Base-by-base conservation (phyloP, 2,797 vertebrate species). In the Catostomus latipinnis region DNA sequence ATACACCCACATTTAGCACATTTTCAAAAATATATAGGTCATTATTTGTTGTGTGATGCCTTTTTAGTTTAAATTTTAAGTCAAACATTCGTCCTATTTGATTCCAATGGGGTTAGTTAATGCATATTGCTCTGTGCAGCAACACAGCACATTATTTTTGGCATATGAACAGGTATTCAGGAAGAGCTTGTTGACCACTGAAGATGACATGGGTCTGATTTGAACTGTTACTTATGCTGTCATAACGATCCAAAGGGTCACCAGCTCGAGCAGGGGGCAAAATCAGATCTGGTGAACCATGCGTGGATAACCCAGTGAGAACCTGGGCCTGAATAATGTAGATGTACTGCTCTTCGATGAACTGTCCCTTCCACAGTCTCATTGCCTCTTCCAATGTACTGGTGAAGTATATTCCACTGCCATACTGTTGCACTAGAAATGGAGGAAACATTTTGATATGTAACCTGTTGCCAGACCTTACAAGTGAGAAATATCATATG, bases 401-500 rank as follows among this genome's bases (percentile, higher is more conserved):
- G 54, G 90, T 89, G 66, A 98, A 98, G 86, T 98, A 96, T 88
- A 98, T 96, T 6, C 97, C 97, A 43, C 89, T 82, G 87, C 96
- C 96, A 0, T 83, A 94, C 5, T 52, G 60, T 84, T 92, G 88
- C 0, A 95, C 97, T 98, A 85, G 45, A 68, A 11, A 5, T 18
- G 75, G 62, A 34, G 34, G 34, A 67, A n/a, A 69, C 34, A 34
- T 70, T 5, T 71, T 5, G 49, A 52, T 45, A 14, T 61, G 58
- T 18, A 66, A 54, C 22, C 49, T 11, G n/a, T 49, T 22, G 1
- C 6, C 11, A 61, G 49, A 5, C 46, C 8, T 18, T 18, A 4
- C 2, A 54, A 12, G 8, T 13, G 12, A 0, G n/a, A 49, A 0
- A 48, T 11, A 16, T 53, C 10, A 22, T 49, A 1, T 34, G 16